A percentile compares a stretch with the other conserved stretches of the same genome.
Evolutionary conservation across 1,140 invertebrate genomes (phyloP).

Genomic region (Meloidogyne chitwoodi): DNA sequence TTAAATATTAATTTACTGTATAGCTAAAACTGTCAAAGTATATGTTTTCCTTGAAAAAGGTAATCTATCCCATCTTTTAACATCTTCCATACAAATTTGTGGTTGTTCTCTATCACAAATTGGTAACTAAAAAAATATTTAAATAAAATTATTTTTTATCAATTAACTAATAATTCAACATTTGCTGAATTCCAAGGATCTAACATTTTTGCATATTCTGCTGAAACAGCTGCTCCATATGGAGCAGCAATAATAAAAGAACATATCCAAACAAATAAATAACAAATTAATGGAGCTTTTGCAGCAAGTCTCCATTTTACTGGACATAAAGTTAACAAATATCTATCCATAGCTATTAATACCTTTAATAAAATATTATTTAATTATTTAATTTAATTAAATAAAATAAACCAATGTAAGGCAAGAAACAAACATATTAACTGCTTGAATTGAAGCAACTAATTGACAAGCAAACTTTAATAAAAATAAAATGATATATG

Average conservation of each 20-base stretch:
- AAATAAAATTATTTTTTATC: background rate
- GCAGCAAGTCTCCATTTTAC: slow-evolving; percentile 56
- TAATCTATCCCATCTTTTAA: slow-evolving; percentile 43
- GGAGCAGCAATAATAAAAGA: slow-evolving; percentile 52
- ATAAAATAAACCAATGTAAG: slow-evolving; percentile 36
- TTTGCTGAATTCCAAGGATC: slow-evolving; percentile 42
- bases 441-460: slow-evolving; percentile 57
- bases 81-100: slow-evolving; percentile 51
- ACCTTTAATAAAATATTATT: slow-evolving; percentile 5
- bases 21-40: slow-evolving; percentile 52
- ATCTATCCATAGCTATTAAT: slow-evolving; percentile 57
- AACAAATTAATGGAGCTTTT: slow-evolving; percentile 55
- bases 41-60: slow-evolving; percentile 53
- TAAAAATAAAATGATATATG: background rate
- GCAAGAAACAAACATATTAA: slow-evolving; percentile 59
- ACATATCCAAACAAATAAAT: slow-evolving; percentile 54
- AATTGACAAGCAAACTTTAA: slow-evolving; percentile 13
- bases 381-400: background rate
- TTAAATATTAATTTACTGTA: slow-evolving; percentile 37
- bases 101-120: slow-evolving; percentile 44
- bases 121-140: slow-evolving; percentile 36
- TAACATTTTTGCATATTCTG: slow-evolving; percentile 45
- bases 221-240: slow-evolving; percentile 54
- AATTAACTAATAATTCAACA: slow-evolving; percentile 31
- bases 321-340: slow-evolving; percentile 56